phyloP scores from a whole-genome alignment of 2,113 vertebrate genomes.

The Procapra przewalskii region DNA sequence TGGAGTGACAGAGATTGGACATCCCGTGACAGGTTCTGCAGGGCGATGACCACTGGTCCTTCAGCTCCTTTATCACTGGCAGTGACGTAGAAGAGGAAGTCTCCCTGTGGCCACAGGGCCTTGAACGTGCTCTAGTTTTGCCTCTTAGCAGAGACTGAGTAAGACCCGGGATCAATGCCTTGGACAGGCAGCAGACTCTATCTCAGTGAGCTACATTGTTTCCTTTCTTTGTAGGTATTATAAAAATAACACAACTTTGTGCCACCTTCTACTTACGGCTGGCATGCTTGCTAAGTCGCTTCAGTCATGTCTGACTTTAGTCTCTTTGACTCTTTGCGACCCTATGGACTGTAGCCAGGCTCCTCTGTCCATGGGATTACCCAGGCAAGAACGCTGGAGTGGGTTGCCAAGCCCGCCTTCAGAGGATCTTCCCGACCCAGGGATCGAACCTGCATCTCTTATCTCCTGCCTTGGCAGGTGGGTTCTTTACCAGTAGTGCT shows the following conservation, averaged over 20 bases:
- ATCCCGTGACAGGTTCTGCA: neutral
- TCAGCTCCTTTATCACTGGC: neutral
- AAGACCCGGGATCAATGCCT: neutral
- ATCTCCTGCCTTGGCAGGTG: neutral
- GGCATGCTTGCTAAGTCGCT: neutral
- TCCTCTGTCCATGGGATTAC: neutral
- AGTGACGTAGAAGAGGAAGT: accelerated
- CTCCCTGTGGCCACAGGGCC: accelerated
- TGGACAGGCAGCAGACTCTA: neutral
- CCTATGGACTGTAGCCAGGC: neutral
- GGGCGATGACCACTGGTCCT: neutral
- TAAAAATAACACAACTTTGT: neutral
- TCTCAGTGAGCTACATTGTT: neutral
- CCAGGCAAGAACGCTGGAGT: neutral
- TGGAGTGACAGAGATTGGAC: neutral
- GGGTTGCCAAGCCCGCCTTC: neutral
- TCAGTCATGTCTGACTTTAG: neutral
- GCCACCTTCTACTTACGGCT: neutral
- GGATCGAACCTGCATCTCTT: neutral
- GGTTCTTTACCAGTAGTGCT: neutral
- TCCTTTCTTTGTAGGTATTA: neutral
- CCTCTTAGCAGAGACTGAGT: neutral
- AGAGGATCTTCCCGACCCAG: neutral
- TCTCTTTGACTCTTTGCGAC: neutral
- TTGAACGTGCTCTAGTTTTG: accelerated